A percentile compares a stretch with the other conserved stretches of the same genome.
These are phyloP conservation scores for western clawed frog (Xenopus tropicalis) DNA, from an alignment of 2,113 vertebrate genomes.

Conservation along the genomic window DNA sequence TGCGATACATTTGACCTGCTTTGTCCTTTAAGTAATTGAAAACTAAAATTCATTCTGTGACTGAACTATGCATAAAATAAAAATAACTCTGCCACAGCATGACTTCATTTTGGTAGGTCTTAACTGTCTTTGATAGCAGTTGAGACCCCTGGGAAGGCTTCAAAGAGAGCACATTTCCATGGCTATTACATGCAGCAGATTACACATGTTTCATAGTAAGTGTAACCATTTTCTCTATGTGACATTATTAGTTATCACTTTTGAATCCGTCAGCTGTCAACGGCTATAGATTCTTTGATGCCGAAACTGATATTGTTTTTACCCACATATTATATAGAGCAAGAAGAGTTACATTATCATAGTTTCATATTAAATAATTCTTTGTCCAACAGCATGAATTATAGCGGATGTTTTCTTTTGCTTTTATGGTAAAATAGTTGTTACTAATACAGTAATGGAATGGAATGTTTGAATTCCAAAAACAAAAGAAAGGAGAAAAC, in stretches of 20 bases:
- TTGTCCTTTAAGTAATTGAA: constrained; percentile 34
- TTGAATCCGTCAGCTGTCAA: constrained; percentile 16
- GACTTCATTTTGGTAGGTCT: constrained; percentile 19
- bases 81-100: constrained; percentile 33
- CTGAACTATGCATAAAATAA: constrained; percentile 29
- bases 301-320: too few relatives aligned
- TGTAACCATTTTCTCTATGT: neutral
- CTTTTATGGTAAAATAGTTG: too few relatives aligned
- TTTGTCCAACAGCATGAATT: too few relatives aligned
- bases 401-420: too few relatives aligned
- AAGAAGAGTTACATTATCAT: too few relatives aligned
- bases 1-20: constrained; percentile 35
- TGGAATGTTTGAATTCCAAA: too few relatives aligned
- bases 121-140: constrained; percentile 18
- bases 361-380: too few relatives aligned
- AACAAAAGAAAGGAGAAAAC: too few relatives aligned
- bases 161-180: constrained; percentile 16
- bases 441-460: too few relatives aligned
- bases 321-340: too few relatives aligned
- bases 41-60: constrained; percentile 32
- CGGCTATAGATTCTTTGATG: neutral
- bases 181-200: constrained; percentile 7
- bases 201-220: constrained; percentile 4
- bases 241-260: constrained; percentile 25
- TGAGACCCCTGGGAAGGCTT: constrained; percentile 5